These are phyloP conservation scores for Acropternis orthonyx DNA, from an alignment of 2,797 vertebrate species.

Conservation along the genomic window DNA sequence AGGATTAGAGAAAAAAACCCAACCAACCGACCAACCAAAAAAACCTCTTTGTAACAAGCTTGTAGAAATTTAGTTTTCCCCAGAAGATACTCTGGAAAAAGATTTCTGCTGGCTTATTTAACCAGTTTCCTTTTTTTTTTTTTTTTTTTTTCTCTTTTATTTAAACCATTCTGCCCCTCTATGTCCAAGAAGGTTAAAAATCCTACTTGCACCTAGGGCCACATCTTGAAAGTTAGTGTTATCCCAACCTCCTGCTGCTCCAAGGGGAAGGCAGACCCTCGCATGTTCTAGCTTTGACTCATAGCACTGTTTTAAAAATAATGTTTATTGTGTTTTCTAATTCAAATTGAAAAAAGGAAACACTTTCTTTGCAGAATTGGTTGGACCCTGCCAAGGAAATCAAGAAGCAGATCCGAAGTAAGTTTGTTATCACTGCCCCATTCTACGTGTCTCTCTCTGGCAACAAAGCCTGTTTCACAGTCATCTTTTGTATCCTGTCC, in stretches of 20 bases:
- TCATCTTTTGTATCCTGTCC: neutral
- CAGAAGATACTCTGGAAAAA: neutral
- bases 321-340: constrained; percentile 21
- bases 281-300: neutral
- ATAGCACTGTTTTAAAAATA: neutral
- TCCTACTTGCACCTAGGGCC: neutral
- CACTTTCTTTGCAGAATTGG: constrained; percentile 90
- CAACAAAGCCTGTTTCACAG: neutral
- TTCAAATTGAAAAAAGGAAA: constrained; percentile 45
- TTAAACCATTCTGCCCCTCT: neutral
- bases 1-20: neutral
- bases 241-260: neutral
- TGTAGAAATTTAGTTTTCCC: neutral
- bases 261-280: neutral
- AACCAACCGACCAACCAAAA: neutral
- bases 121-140: neutral
- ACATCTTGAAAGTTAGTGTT: neutral
- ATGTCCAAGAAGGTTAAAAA: neutral
- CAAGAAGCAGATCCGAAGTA: constrained; percentile 97
- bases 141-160: neutral
- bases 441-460: neutral
- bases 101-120: neutral
- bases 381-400: constrained; percentile 94
- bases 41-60: neutral
- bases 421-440: constrained; percentile 51